Conservation (phyloP, 2,888 invertebrate species). For the Uloborus plumipes region DNA sequence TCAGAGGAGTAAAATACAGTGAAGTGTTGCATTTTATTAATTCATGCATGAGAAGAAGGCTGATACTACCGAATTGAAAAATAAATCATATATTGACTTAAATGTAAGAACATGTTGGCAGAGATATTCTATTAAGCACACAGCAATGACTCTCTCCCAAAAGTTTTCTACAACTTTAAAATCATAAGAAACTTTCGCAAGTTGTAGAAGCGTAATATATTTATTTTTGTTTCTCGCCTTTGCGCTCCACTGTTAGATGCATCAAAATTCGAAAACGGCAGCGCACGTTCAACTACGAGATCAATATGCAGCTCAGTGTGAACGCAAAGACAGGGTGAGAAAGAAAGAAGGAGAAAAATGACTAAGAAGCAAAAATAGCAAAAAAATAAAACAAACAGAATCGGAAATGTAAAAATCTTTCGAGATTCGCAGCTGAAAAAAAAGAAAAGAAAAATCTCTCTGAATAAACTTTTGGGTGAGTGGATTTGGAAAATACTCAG, state of each 20-base stretch:
- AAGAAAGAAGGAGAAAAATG: constrained; percentile 2
- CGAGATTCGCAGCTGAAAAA: constrained; percentile 13
- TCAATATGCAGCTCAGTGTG: constrained; percentile 31
- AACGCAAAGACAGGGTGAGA: constrained; percentile 1
- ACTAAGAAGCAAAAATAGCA: neutral
- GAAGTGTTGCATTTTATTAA: too few relatives aligned
- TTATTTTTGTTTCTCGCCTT: too few relatives aligned
- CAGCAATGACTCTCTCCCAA: constrained; percentile 25
- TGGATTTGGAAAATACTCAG: constrained; percentile 58
- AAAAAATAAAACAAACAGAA: constrained; percentile 47
- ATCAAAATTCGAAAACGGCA: too few relatives aligned
- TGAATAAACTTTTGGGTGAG: constrained; percentile 63
- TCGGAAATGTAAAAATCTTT: constrained; percentile 59
- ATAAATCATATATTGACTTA: constrained; percentile 4
- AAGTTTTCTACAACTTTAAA: constrained; percentile 46
- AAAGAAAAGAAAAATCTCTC: constrained; percentile 56
- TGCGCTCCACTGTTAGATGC: too few relatives aligned
- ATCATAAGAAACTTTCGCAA: constrained; percentile 38
- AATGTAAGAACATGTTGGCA: constrained; percentile 18
- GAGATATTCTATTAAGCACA: constrained; percentile 46
- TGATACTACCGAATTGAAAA: too few relatives aligned
- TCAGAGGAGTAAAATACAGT: too few relatives aligned
- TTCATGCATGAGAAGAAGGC: too few relatives aligned
- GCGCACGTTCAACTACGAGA: neutral
- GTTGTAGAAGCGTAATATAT: neutral